Percentiles rank a stretch among this genome's conserved stretches.
Conservation (phyloP, 2,113 vertebrate genomes). For the Phycodurus eques region DNA sequence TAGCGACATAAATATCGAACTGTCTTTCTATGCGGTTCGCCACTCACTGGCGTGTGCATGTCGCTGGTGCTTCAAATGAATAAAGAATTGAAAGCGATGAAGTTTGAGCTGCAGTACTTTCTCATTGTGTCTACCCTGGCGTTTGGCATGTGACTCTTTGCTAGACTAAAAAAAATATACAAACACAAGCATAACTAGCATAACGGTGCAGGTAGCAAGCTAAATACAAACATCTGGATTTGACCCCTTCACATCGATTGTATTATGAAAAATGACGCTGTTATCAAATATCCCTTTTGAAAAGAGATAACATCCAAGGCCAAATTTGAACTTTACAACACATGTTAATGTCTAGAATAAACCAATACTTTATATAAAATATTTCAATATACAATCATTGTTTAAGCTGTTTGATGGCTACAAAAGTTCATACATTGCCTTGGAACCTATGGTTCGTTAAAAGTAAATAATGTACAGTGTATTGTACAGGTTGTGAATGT, state of each 20-base stretch:
- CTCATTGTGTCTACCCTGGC: not conserved
- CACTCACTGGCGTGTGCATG: not conserved
- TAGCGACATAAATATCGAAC: not conserved
- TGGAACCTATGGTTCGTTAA: not conserved
- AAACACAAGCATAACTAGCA: not conserved
- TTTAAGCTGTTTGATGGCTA: not conserved
- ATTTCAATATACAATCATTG: not conserved
- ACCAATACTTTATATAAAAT: not conserved
- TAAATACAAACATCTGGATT: slow-evolving; percentile 39
- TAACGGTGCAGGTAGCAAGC: not conserved
- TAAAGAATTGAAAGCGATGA: not conserved
- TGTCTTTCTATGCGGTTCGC: not conserved
- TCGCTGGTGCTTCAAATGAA: not conserved
- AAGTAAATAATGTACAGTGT: not conserved
- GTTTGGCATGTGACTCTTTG: not conserved
- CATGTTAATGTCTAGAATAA: not conserved
- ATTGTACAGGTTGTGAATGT: not conserved
- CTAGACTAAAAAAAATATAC: not conserved
- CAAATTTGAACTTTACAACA: not conserved
- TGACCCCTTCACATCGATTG: not conserved
- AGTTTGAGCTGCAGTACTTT: not conserved
- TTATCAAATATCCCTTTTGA: not conserved
- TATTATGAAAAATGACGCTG: not conserved
- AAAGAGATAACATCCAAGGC: not conserved
- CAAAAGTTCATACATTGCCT: not conserved